Base-by-base conservation (phyloP, 1,140 invertebrate species). In the Hestina assimilis region DNA sequence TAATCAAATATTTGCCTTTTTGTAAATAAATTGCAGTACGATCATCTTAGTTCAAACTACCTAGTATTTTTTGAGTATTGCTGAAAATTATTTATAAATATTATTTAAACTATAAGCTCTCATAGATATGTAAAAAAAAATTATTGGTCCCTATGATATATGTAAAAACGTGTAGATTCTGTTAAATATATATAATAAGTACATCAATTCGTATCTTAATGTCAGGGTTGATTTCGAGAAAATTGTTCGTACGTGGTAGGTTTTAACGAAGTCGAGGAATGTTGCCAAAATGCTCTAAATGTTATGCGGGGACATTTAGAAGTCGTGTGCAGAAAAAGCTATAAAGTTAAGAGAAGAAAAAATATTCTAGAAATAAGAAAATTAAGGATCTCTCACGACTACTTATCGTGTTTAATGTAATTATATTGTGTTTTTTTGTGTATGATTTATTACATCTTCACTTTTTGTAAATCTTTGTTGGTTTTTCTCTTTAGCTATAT, bases 281-380 rank as follows among this genome's bases (percentile, higher is more conserved):
- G 52, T 19, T 55, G 52, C 52, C 52, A 55, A 55, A 55, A 31
- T 45, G 42, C 31, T 7, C 42, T 55, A 26, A 55, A 55, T 43
- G 52, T 29, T 55, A 55, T 38, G 23, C 19, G 15, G 31, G 38
- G 52, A 46, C 52, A 55, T 55, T 55, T 45, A 31, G 23, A 35
- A 46, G 29, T 55, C 28, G 42, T 46, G 41, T 40, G 52, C 42
- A 38, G 52, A 46, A 55, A 55, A 55, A 53, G 47, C 42, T 24
- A 23, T 51, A 51, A 51, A 35, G 35, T 41, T 9, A 21, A 5
- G 4, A 26, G 17, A 38, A 38, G 15, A 38, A 19, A 38, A 7
- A 9, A 17, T 17, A 4, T 19, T 38, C 12, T 38, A 38, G 8
- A 19, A 38, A 19, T 38, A 38, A 38, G 17, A 35, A 38, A 28